These are phyloP conservation scores for Labeo rohita DNA, from an alignment of 2,113 vertebrate genomes.

Conservation along the genomic window DNA sequence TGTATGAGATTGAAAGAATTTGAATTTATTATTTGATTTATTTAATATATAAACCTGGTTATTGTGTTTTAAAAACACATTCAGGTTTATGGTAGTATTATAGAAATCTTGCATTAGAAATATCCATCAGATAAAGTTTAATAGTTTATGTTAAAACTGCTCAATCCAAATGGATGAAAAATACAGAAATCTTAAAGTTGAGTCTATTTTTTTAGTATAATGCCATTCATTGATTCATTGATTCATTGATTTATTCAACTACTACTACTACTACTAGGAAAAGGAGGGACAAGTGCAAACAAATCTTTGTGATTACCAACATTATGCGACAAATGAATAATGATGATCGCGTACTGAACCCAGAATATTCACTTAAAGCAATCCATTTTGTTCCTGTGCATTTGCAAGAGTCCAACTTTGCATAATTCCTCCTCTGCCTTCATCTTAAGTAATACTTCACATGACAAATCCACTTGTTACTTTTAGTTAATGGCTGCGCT, in stretches of 20 bases:
- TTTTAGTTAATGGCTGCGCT: conserved; percentile 41
- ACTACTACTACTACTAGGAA: neutral
- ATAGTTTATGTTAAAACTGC: no score
- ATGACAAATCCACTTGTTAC: conserved; percentile 43
- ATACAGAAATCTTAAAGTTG: no score
- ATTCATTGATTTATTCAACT: no score
- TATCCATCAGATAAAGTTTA: neutral
- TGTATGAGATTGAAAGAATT: no score
- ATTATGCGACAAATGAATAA: neutral
- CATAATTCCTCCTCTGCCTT: neutral
- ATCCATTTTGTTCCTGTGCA: neutral
- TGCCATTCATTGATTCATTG: neutral
- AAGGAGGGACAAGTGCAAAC: neutral
- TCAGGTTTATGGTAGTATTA: neutral
- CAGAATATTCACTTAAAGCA: no score
- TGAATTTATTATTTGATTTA: neutral
- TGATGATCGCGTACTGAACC: neutral
- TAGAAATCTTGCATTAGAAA: neutral
- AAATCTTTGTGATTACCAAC: neutral
- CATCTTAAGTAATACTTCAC: conserved; percentile 7
- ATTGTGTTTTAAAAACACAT: neutral
- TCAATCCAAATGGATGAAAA: neutral
- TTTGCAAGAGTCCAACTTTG: neutral
- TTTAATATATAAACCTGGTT: neutral
- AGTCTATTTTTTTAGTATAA: neutral